A percentile compares a stretch with the other conserved stretches of the same genome.
Evolutionary conservation across 1,140 invertebrate genomes (phyloP).

Genomic region (Apis laboriosa): DNA sequence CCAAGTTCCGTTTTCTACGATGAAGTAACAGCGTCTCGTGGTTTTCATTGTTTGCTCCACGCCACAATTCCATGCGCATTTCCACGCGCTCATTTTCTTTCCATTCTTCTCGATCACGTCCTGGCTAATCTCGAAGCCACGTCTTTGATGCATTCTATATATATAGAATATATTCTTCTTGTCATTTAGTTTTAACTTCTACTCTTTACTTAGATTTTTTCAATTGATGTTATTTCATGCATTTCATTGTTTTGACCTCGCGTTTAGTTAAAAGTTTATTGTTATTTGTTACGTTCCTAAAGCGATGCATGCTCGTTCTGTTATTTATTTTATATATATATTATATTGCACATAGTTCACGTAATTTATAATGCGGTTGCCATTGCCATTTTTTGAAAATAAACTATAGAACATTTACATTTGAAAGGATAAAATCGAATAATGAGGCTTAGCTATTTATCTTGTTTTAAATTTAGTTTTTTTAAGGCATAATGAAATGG

Average conservation of each 20-base stretch:
- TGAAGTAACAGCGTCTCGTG: slow-evolving; percentile 33
- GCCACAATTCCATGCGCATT: slow-evolving; percentile 7
- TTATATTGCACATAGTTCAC: not conserved
- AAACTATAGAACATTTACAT: no score
- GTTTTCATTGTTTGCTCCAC: slow-evolving; percentile 33
- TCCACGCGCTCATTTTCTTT: slow-evolving; percentile 5
- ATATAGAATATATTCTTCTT: rapidly evolving
- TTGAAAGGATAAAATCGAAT: no score
- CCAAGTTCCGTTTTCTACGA: slow-evolving; percentile 56
- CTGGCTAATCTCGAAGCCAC: slow-evolving; percentile 5
- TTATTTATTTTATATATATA: not conserved
- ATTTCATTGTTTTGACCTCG: not conserved
- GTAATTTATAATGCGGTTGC: not conserved
- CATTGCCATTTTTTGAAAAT: no score
- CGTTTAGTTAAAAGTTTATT: slow-evolving; percentile 25
- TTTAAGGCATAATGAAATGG: no score
- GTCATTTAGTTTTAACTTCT: not conserved
- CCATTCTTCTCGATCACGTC: not conserved
- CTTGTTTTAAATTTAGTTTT: no score
- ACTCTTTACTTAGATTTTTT: not conserved
- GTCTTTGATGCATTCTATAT: not conserved
- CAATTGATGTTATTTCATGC: not conserved
- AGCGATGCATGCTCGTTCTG: not conserved
- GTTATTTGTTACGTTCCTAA: not conserved
- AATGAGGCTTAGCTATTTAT: no score